Base-by-base conservation (phyloP, 2,113 vertebrate genomes). In the Seriola dumerili region DNA sequence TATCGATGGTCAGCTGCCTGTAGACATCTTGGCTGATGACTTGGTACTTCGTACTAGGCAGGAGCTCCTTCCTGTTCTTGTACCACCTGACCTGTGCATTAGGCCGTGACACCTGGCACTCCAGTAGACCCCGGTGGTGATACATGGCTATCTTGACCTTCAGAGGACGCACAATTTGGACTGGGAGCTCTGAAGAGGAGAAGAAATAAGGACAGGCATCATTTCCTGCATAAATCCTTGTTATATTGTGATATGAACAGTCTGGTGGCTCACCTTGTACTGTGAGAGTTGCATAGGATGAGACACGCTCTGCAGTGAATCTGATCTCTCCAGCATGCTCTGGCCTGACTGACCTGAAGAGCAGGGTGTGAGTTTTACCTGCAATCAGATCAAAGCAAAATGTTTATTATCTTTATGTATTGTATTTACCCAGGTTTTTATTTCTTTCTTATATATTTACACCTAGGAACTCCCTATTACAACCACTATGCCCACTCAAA, bases 121-220 rank as follows among this genome's bases (percentile, higher is more conserved):
- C 98, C 19, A 99, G 95, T 72, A 99, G 66, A 0, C 96, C 97
- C 0, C 97, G 90, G 73, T 98, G 97, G 62, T 90, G 97, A 88
- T 99, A 97, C 78, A 99, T 97, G 11, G 96, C 98, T 0, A 98
- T 97, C 92, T 99, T 99, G 57, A 98, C 97, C 73, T 96, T 86
- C 48, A 99, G 90, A 0, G 96, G 97, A 59, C 97, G 98, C 36
- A 96, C 77, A 25, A 99, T 96, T 85, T 96, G 95, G 5, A 98
- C 97, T 0, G 98, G 98, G 29, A 98, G 95, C 85, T 99, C 98
- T 99, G 70, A 19, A 16, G 55, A 32, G 61, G 38, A 44, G 12
- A 46, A 46, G 19, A 59, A 36, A 66, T 44, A 19, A 8, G 1
- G 10, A 36, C 8, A 25, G 57, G 2, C 12, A 17, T 36, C 0